Evolutionary conservation across 30 jellyfish, hydroid and myxozoan species (phyloP), one percentile per base, ranked within the genome.

Genomic region (Euphysa ruthae): DNA sequence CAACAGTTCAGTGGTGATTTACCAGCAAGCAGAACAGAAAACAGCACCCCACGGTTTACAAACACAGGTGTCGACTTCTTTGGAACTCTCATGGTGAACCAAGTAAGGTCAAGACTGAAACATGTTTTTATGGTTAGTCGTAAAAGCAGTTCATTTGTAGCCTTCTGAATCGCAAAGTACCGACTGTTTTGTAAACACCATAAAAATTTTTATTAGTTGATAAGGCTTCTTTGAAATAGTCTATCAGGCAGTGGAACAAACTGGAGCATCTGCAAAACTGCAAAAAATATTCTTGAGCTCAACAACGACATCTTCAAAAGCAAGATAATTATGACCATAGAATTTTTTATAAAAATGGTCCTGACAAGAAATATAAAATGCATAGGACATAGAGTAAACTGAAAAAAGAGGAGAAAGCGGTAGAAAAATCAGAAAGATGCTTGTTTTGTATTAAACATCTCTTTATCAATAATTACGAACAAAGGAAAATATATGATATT

Each of bases 91-190:
- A 19, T 14, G 6, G 66, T 55, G 10, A 70, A 70, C 27, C 34
- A 18, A 24, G 35, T 20, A 14, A 31, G 83, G 31, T 7, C 69
- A 19, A 70, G 1, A 0, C 19, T 29, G 44, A 70, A 70, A 64
- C 8, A 16, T 70, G 18, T 56, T 70, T 43, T 32, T 42, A 13
- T 70, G 82, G 24, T 20, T 70, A 4, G 35, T 34, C 0, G 34
- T 43, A 20, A 27, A 75, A 61, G 71, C 71, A 10, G 58, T 73
- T 23, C 86, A 73, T 61, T 16, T 73, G 56, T 78, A 73, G 44
- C 25, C 49, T 4, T 28, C 82, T 4, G 81, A 58, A 29, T 72
- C 84, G 14, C 46, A 55, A 32, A 52, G 25, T n/a, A 55, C 85
- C 16, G 81, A 58, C 32, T 42, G 58, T 31, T 32, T 60, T 70